Conservation (phyloP, 1,140 invertebrate species). For the Heterodera schachtii region DNA sequence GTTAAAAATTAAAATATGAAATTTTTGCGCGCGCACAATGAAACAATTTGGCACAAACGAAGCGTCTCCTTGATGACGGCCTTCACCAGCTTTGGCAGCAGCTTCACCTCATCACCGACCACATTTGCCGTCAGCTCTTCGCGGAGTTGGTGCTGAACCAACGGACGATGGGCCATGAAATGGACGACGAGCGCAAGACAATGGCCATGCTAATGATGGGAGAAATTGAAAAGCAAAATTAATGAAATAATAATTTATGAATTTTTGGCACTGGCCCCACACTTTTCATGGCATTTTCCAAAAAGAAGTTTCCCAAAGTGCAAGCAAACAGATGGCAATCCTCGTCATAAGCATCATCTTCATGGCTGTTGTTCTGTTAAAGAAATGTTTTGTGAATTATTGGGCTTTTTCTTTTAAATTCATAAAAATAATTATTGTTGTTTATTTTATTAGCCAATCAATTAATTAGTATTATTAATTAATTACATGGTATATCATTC, state of each 20-base stretch:
- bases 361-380: neutral
- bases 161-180: neutral
- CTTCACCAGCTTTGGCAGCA: too few species aligned
- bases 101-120: too few species aligned
- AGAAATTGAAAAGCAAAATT: too few species aligned
- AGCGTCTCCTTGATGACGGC: too few species aligned
- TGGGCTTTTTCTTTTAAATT: too few species aligned
- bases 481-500: neutral
- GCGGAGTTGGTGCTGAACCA: neutral
- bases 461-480: neutral
- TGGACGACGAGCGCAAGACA: neutral
- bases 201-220: neutral
- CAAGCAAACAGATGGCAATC: neutral
- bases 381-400: too few species aligned
- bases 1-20: too few species aligned
- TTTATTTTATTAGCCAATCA: neutral
- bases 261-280: neutral
- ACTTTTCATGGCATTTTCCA: slow-evolving; percentile 9
- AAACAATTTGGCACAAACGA: too few species aligned
- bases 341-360: neutral
- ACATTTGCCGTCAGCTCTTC: neutral
- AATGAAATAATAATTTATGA: too few species aligned
- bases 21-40: too few species aligned
- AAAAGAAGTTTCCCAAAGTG: neutral
- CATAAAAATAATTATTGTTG: neutral